Percentiles rank a stretch among this genome's conserved stretches.
These are phyloP conservation scores for Porphyrio hochstetteri DNA, from an alignment of 2,113 vertebrate genomes.

Conservation along the genomic window DNA sequence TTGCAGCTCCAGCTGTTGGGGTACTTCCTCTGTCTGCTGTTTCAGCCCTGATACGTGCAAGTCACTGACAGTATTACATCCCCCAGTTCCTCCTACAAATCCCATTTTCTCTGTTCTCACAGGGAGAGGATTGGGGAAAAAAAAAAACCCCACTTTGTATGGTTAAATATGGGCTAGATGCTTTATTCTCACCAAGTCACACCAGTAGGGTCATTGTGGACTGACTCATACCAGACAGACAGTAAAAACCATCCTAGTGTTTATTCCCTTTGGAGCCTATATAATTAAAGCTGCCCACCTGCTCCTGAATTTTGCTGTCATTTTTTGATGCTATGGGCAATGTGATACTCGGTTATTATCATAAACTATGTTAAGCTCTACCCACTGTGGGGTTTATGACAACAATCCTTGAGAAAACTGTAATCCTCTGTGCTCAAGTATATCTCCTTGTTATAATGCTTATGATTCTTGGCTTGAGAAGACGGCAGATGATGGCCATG, in stretches of 20 bases:
- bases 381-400: constrained; percentile 46
- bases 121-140: not conserved
- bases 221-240: constrained; percentile 53
- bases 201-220: constrained; percentile 32
- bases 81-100: constrained; percentile 38
- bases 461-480: constrained; percentile 62
- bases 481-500: constrained; percentile 30
- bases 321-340: constrained; percentile 61
- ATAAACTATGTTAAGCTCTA: constrained; percentile 59
- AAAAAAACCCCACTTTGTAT: not conserved
- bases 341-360: constrained; percentile 60
- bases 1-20: constrained; percentile 67
- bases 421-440: constrained; percentile 61
- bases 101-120: constrained; percentile 58
- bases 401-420: constrained; percentile 64
- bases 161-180: not conserved
- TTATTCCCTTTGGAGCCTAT: constrained; percentile 62
- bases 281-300: constrained; percentile 70
- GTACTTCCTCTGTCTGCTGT: constrained; percentile 61
- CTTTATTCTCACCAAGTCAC: constrained; percentile 2
- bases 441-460: constrained; percentile 67
- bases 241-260: constrained; percentile 44
- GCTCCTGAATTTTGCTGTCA: constrained; percentile 65
- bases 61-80: constrained; percentile 48
- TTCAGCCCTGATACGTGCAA: constrained; percentile 43